Evolutionary conservation across 1,140 invertebrate genomes (phyloP), one percentile per base, ranked within the genome.

Genomic region (Telenomus remus): DNA sequence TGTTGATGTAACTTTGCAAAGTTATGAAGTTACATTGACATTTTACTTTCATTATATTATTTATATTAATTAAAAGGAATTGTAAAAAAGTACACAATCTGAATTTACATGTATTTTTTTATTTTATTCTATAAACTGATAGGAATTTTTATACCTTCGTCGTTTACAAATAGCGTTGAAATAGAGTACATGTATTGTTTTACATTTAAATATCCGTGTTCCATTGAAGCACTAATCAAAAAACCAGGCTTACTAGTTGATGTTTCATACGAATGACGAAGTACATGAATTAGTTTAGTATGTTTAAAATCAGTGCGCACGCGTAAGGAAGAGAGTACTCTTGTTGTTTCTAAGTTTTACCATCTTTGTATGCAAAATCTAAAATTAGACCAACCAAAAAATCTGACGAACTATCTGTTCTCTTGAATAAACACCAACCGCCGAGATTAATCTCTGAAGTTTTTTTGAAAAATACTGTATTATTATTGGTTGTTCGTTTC

Each of bases 141-240:
- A n/a, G n/a, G n/a, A n/a, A n/a, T n/a, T n/a, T n/a, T n/a, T n/a
- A n/a, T n/a, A n/a, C n/a, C n/a, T n/a, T n/a, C n/a, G n/a, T n/a
- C n/a, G n/a, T n/a, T n/a, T n/a, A 39, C 37, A 39, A n/a, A 11
- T n/a, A 9, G 37, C 9, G 37, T 2, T 39, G 37, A 11, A 39
- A 39, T 3, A 11, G 37, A 11, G n/a, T 39, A 39, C 37, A 39
- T 4, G n/a, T 39, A 39, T 39, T 39, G 37, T 39, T 39, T 39
- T 39, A 39, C 37, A 39, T 39, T 39, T 9, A 39, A 39, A 39
- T 39, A 39, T 39, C 37, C 37, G n/a, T 39, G 8, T 39, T 39
- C 37, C 37, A 39, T 39, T 9, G 37, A 2, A 39, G 9, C 37
- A 39, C 9, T 9, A 11, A 9, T 39, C 3, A 39, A n/a, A 39